Base-by-base conservation (phyloP, 2,888 invertebrate species). In the Lasius platythorax region DNA sequence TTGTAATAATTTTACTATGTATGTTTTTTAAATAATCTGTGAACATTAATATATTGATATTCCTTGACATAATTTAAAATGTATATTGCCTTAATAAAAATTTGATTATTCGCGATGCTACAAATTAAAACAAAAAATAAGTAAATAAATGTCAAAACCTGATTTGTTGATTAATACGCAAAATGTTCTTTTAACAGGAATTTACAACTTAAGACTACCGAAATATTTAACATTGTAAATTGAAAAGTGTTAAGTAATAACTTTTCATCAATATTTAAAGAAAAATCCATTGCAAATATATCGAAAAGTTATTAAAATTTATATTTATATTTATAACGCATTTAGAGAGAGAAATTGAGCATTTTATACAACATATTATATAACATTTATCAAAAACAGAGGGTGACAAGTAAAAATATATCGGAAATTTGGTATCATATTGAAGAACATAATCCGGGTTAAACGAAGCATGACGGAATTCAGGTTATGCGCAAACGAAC, bases 401-500 rank as follows among this genome's bases (percentile, higher is more conserved):
- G 9, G 4, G 4, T 8, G 18, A 46, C 30, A 15, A 33, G 15
- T 15, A 46, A 33, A 37, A 75, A 75, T 46, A 40, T 28, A 18
- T 8, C 46, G 28, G 12, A 23, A 61, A 37, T 46, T 33, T 23
- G 15, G 43, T 79, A 70, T 70, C 70, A 50, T 23, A 12, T 58
- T 61, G 23, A 81, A 61, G 37, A 81, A 58, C 46, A 72, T 43
- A 40, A 33, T 64, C 37, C 9, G 58, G n/a, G 33, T 74, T 70
- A 79, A 78, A 61, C 33, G 46, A 67, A 66, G 72, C 81, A 76
- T 67, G 70, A 84, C 74, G 82, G 87, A 87, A 87, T 84, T 78
- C 86, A 66, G 50, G 67, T 37, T 76, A 72, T 74, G 82, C 78
- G 73, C 66, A 82, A 87, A 87, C 74, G 84, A 83, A 89, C 85